These are phyloP conservation scores for Pammene fasciana DNA, from an alignment of 2,888 invertebrate species.

Conservation along the genomic window DNA sequence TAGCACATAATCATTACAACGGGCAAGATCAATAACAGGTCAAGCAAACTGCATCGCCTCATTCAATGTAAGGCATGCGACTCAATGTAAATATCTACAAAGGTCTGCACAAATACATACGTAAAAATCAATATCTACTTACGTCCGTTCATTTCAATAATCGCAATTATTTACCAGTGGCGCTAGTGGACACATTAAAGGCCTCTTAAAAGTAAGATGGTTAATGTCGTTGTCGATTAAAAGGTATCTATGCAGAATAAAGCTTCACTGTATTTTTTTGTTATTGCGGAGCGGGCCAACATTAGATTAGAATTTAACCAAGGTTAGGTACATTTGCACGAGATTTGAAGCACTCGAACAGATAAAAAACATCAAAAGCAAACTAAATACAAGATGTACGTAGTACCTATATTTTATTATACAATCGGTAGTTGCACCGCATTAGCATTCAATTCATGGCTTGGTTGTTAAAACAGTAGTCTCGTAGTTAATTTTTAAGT, in stretches of 20 bases:
- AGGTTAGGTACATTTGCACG: conserved; percentile 18
- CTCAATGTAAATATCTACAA: conserved; percentile 20
- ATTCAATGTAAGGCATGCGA: conserved; percentile 24
- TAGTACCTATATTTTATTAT: not conserved
- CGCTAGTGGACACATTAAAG: too few species aligned
- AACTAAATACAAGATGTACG: not conserved
- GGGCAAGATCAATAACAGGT: conserved; percentile 39
- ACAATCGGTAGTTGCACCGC: conserved; percentile 7
- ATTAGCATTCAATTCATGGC: conserved; percentile 8
- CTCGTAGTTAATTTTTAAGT: conserved; percentile 4
- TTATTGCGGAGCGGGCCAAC: conserved; percentile 5
- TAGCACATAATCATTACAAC: conserved; percentile 34
- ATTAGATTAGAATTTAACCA: conserved; percentile 16
- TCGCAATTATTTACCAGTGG: too few species aligned
- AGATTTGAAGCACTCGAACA: conserved; percentile 13
- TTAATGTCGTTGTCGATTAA: not conserved
- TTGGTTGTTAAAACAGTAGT: conserved; percentile 23
- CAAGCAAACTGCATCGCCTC: conserved; percentile 35
- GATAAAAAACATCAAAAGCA: conserved; percentile 6
- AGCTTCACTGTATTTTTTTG: not conserved
- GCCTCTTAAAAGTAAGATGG: too few species aligned
- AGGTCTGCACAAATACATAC: not conserved
- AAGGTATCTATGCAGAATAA: not conserved
- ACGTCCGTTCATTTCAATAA: too few species aligned
- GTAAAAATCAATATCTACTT: not conserved